Base-by-base conservation (phyloP, 2,888 invertebrate species). In the Rhodophaea formosa region DNA sequence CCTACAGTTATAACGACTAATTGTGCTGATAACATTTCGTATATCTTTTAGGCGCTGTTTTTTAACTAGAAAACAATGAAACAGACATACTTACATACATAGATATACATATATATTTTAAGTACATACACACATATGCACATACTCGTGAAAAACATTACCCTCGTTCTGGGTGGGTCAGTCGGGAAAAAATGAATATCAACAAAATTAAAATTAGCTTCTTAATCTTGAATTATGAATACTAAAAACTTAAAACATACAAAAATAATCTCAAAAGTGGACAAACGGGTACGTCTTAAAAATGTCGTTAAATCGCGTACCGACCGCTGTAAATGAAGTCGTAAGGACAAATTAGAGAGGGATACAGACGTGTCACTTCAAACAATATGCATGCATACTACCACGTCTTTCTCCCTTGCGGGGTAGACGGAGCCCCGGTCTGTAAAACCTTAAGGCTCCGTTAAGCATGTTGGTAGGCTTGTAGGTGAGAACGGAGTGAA, bases 281-380 rank as follows among this genome's bases (percentile, higher is more conserved):
- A 45, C 10, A 45, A 15, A 15, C 30, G 30, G 30, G 23, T 49
- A 23, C 14, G 49, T 23, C 15, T 30, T 49, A 49, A 30, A 49
- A 32, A 49, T 17, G 45, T 49, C 49, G 49, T 49, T 14, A 49
- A 49, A 49, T 32, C 32, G 47, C n/a, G n/a, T 47, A 14, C 45
- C 45, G 44, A 49, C 14, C 12, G 2, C 14, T 30, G 49, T 32
- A 49, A 49, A 49, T 49, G 49, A 49, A 49, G 49, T 45, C 32
- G 45, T 55, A 55, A 55, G 16, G 0, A 3, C 12, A n/a, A 39
- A 12, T 12, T n/a, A 39, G 10, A 6, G 39, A 39, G 23, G 12
- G 10, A 12, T 39, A 39, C 39, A 12, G 39, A 39, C 12, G 39
- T n/a, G 39, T 5, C 39, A 39, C 39, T 39, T 23, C 23, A 23